phyloP scores from a whole-genome alignment of 1,140 invertebrate species.

The Psix sp. region DNA sequence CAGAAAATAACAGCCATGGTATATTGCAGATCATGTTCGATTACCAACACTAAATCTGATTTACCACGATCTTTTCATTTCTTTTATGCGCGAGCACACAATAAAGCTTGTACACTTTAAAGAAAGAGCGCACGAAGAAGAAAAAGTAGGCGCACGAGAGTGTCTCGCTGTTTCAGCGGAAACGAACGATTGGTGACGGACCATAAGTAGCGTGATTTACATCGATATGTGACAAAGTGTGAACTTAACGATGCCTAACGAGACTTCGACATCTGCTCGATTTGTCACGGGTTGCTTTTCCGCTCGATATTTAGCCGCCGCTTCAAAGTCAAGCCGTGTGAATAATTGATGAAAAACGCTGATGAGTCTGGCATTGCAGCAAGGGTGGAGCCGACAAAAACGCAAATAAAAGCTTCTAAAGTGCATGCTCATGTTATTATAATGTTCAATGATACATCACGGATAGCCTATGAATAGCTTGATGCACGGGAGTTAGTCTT shows the following conservation, averaged over 20 bases:
- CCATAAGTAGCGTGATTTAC: slow-evolving; percentile 62
- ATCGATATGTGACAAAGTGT: slow-evolving; percentile 66
- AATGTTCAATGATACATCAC: slow-evolving; percentile 47
- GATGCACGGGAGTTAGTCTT: too few relatives aligned
- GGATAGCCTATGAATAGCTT: slow-evolving; percentile 14
- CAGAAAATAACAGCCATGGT: slow-evolving; percentile 63
- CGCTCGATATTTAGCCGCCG: slow-evolving; percentile 60
- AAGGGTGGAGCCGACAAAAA: slow-evolving; percentile 49
- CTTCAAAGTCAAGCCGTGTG: slow-evolving; percentile 67
- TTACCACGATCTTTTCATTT: slow-evolving; percentile 61
- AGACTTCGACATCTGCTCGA: slow-evolving; percentile 73
- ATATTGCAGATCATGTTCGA: slow-evolving; percentile 59
- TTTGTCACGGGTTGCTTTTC: slow-evolving; percentile 69
- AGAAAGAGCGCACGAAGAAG: slow-evolving; percentile 10
- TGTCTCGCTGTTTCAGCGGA: slow-evolving; percentile 33
- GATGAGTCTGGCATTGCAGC: slow-evolving; percentile 71
- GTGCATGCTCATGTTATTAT: slow-evolving; percentile 53
- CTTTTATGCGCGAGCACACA: slow-evolving; percentile 46
- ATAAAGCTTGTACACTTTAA: slow-evolving; percentile 23
- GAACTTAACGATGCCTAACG: slow-evolving; percentile 65
- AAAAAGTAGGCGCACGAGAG: slow-evolving; percentile 3
- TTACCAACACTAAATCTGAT: slow-evolving; percentile 58
- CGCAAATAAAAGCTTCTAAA: slow-evolving; percentile 46
- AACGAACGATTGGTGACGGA: slow-evolving; percentile 62
- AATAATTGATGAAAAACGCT: slow-evolving; percentile 75